Conservation (phyloP, 2,113 vertebrate species). For the Lethenteron reissneri region DNA sequence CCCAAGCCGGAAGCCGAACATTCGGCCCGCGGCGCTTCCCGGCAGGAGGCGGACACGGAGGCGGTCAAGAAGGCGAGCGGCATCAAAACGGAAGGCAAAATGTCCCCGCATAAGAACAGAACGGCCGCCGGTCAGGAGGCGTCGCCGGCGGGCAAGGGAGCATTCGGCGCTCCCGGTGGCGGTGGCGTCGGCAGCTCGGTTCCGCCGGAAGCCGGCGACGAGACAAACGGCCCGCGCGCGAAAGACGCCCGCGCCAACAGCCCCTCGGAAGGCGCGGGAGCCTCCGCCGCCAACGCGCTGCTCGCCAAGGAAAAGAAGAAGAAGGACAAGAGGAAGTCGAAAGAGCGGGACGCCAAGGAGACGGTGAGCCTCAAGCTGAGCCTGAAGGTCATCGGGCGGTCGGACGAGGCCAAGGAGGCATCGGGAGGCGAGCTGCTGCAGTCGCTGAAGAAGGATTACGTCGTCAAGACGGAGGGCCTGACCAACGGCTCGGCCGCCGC, state of each 20-base stretch:
- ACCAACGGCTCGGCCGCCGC: slow-evolving; percentile 33
- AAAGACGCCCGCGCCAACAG: too few species aligned
- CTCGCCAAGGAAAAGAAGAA: slow-evolving; percentile 74
- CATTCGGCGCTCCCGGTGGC: too few species aligned
- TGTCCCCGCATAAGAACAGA: slow-evolving; percentile 61
- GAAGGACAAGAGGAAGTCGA: slow-evolving; percentile 76
- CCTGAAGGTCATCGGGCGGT: background rate
- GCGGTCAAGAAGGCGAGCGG: slow-evolving; percentile 47
- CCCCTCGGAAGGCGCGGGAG: too few species aligned
- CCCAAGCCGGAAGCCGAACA: slow-evolving; percentile 73
- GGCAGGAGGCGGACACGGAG: slow-evolving; percentile 33
- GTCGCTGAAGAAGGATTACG: slow-evolving; percentile 32
- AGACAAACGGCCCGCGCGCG: too few species aligned
- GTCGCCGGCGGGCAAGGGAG: too few species aligned
- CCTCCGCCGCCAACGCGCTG: slow-evolving; percentile 15
- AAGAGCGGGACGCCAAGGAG: slow-evolving; percentile 49
- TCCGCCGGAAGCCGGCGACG: too few species aligned
- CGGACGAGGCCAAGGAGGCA: background rate
- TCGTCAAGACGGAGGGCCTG: slow-evolving; percentile 59
- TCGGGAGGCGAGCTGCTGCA: background rate
- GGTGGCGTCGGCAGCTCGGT: too few species aligned
- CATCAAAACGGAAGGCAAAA: slow-evolving; percentile 59
- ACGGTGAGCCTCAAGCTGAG: slow-evolving; percentile 42
- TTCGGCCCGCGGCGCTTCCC: slow-evolving; percentile 29
- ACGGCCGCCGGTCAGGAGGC: slow-evolving; percentile 64